phyloP scores from a whole-genome alignment of 92 coral and sea anemone species.

The Actinernus sp. region DNA sequence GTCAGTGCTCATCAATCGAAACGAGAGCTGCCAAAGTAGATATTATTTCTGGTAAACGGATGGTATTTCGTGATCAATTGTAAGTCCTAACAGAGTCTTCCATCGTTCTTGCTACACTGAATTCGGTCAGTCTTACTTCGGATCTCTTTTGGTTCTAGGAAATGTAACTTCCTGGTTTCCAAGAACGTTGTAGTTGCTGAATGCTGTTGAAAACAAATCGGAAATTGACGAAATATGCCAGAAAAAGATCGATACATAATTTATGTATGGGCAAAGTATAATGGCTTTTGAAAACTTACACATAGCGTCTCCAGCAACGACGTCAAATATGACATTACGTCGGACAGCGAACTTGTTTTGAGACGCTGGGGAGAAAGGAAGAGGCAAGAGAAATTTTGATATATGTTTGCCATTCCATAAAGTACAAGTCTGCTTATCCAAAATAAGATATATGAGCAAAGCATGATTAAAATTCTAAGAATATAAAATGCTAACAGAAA shows the following conservation, averaged over 20 bases:
- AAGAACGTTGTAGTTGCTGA: conserved; percentile 76
- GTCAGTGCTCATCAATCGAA: too few species aligned
- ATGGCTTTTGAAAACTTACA: conserved; percentile 51
- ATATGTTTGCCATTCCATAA: too few species aligned
- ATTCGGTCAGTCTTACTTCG: too few species aligned
- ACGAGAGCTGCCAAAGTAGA: too few species aligned
- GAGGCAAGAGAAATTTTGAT: too few species aligned
- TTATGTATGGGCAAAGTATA: not conserved
- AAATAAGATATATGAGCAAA: not conserved
- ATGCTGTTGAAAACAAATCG: conserved; percentile 42
- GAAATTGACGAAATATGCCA: not conserved
- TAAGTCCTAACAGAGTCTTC: too few species aligned
- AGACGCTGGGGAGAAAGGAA: conserved; percentile 53
- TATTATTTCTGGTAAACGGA: too few species aligned
- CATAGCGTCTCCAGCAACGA: conserved; percentile 76
- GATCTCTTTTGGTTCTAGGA: too few species aligned
- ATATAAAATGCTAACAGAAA: too few species aligned
- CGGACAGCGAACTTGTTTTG: conserved; percentile 72
- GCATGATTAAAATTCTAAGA: not conserved
- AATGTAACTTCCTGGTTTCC: conserved; percentile 64
- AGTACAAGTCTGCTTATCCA: too few species aligned
- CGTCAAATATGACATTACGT: conserved; percentile 86
- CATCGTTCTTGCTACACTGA: too few species aligned
- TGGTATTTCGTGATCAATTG: too few species aligned
- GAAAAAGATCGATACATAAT: not conserved